These are phyloP conservation scores for Diachasma alloeum DNA, from an alignment of 1,140 invertebrate species.

Conservation along the genomic window DNA sequence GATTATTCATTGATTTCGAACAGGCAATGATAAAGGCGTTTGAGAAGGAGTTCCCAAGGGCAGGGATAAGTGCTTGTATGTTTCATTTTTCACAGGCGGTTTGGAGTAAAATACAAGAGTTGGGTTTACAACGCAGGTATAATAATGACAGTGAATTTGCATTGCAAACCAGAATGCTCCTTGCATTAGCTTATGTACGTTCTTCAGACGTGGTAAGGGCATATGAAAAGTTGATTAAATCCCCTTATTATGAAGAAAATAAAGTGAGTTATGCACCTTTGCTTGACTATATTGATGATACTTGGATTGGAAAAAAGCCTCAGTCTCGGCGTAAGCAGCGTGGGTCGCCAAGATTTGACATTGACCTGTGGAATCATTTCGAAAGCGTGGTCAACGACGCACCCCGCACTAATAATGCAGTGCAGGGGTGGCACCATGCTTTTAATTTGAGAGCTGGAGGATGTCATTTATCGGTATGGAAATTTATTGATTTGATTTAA, in stretches of 20 bases:
- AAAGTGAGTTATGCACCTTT: not conserved
- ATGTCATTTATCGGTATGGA: not conserved
- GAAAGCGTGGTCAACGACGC: not conserved
- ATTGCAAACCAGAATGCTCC: not conserved
- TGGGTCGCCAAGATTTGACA: slow-evolving; percentile 40
- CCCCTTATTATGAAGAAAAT: not conserved
- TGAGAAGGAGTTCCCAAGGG: not conserved
- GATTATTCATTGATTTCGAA: slow-evolving; percentile 26
- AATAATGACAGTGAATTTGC: slow-evolving; percentile 7
- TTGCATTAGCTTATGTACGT: slow-evolving; percentile 10
- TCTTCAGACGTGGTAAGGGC: not conserved
- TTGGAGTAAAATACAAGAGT: slow-evolving; percentile 29
- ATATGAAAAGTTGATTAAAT: not conserved
- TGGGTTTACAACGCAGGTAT: not conserved
- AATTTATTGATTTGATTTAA: slow-evolving; percentile 12
- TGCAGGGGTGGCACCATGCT: slow-evolving; percentile 15
- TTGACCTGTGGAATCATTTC: not conserved
- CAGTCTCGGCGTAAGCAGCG: no score
- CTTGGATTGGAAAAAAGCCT: slow-evolving; percentile 1
- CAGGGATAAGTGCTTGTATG: slow-evolving; percentile 22
- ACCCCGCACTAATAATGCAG: slow-evolving; percentile 9
- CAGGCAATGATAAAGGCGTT: slow-evolving; percentile 14
- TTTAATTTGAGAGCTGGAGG: not conserved
- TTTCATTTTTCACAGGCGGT: slow-evolving; percentile 33
- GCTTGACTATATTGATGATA: slow-evolving; percentile 11